These are phyloP conservation scores for Drosophila diplacantha DNA, from an alignment of 2,888 invertebrate genomes.

Conservation along the genomic window DNA sequence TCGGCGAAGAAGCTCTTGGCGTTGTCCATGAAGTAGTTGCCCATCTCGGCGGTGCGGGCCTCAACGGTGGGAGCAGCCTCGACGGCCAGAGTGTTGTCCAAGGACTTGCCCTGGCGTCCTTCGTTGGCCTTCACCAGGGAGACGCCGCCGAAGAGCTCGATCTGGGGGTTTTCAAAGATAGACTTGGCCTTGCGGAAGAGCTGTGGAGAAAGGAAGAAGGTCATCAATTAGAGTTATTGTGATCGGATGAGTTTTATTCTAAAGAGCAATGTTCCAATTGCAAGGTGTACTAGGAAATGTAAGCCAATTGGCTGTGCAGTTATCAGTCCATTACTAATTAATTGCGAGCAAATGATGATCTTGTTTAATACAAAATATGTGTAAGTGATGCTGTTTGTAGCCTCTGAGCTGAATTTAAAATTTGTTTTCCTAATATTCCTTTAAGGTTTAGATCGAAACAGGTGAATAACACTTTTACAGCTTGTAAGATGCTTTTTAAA, in stretches of 20 bases:
- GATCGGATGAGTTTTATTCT: not conserved
- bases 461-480: not conserved
- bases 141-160: conserved; percentile 80
- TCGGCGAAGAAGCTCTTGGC: conserved; percentile 80
- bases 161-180: conserved; percentile 80
- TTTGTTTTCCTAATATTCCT: not conserved
- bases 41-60: conserved; percentile 80
- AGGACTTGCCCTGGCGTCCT: conserved; percentile 78
- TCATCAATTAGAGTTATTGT: not conserved
- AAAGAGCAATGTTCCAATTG: not conserved
- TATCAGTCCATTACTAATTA: not conserved
- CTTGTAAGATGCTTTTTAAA: no score
- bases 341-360: not conserved
- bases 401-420: not conserved
- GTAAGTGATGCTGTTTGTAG: no score
- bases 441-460: not conserved
- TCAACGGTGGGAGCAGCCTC: conserved; percentile 79
- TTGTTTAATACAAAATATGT: not conserved
- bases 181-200: conserved; percentile 81
- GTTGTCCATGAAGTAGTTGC: conserved; percentile 80
- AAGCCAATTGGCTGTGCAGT: not conserved
- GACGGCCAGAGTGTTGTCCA: conserved; percentile 79
- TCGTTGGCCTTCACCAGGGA: conserved; percentile 78
- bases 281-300: not conserved
- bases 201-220: conserved; percentile 61